phyloP scores from a whole-genome alignment of 2,797 vertebrate genomes.

The Dendrocincla tyrannina region DNA sequence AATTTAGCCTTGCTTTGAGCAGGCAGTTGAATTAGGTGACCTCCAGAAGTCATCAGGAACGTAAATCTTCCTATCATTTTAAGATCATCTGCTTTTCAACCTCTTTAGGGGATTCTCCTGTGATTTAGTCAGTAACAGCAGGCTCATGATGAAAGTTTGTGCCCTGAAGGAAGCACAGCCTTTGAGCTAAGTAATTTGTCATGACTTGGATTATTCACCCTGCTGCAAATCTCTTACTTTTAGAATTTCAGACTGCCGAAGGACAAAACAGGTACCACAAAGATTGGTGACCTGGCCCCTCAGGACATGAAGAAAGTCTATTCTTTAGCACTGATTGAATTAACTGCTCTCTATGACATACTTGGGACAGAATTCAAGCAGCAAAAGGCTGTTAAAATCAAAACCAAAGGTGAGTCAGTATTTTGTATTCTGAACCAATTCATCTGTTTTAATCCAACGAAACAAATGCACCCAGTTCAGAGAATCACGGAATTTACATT shows the following conservation, averaged over 20 bases:
- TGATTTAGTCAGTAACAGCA: neutral
- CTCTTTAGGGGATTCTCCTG: neutral
- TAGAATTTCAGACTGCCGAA: conserved; percentile 89
- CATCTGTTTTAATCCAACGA: neutral
- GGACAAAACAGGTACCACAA: conserved; percentile 95
- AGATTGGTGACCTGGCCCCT: conserved; percentile 88
- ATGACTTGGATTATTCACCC: neutral
- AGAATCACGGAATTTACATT: neutral
- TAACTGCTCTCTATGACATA: conserved; percentile 91
- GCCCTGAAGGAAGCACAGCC: neutral
- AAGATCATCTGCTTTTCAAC: neutral
- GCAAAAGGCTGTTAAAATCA: conserved; percentile 90
- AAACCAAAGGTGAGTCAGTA: conserved; percentile 85
- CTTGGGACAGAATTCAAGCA: conserved; percentile 89
- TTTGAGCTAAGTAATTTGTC: neutral
- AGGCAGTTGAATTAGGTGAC: neutral
- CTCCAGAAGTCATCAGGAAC: neutral
- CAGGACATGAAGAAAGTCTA: conserved; percentile 95
- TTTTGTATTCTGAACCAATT: neutral
- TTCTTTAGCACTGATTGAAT: conserved; percentile 88
- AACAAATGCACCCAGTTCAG: neutral
- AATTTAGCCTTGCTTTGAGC: neutral
- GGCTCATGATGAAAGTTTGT: neutral
- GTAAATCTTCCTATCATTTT: neutral
- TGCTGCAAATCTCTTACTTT: conserved; percentile 32